These are phyloP conservation scores for Dendrocincla fuliginosa DNA, from an alignment of 2,797 vertebrate species.

Conservation along the genomic window DNA sequence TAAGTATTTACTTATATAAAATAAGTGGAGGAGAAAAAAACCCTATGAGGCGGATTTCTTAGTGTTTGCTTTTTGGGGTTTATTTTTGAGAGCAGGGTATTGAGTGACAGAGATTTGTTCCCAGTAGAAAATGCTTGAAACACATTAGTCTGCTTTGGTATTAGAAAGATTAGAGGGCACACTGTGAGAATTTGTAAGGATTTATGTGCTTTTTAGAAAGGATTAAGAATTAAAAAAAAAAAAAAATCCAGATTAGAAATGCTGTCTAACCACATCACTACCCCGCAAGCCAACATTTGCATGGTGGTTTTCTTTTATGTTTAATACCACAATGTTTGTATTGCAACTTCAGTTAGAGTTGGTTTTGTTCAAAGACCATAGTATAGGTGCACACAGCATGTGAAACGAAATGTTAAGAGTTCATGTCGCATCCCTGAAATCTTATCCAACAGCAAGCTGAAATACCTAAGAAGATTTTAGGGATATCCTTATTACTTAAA, in stretches of 20 bases:
- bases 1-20: conserved; percentile 12
- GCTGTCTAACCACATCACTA: conserved; percentile 18
- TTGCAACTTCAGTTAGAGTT: neutral
- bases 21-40: neutral
- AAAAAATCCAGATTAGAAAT: conserved; percentile 31
- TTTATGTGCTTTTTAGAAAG: conserved; percentile 54
- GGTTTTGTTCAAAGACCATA: conserved; percentile 1
- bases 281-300: neutral
- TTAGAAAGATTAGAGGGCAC: conserved; percentile 65
- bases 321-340: neutral
- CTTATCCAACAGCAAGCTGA: neutral
- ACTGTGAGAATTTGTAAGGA: conserved; percentile 69
- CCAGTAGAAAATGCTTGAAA: conserved; percentile 49
- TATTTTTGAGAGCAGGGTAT: conserved; percentile 28
- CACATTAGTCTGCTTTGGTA: conserved; percentile 23
- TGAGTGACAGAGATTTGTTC: conserved; percentile 36
- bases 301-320: conserved; percentile 2
- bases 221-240: conserved; percentile 58
- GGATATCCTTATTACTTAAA: neutral
- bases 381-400: neutral
- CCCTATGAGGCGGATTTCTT: neutral
- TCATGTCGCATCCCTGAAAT: neutral
- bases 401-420: neutral
- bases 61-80: neutral
- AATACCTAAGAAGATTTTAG: neutral